Base-by-base conservation (phyloP, 2,888 invertebrate species). In the Temnothorax unifasciatus region DNA sequence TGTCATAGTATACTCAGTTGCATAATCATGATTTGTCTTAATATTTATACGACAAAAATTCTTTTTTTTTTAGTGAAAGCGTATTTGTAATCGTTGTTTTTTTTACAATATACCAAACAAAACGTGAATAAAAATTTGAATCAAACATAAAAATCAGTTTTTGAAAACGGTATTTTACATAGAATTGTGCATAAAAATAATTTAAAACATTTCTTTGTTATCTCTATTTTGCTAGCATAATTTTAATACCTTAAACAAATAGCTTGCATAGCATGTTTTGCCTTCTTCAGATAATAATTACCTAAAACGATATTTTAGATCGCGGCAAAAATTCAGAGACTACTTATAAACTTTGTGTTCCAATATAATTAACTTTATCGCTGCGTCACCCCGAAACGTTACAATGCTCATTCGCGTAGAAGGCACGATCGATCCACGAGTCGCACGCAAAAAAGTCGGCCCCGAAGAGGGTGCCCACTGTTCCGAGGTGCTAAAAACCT, bases 401-500 rank as follows among this genome's bases (percentile, higher is more conserved):
- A 47, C 38, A 38, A 71, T 59, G 59, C 8, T 54, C 47, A 59
- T 61, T 81, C 73, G 73, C 34, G 59, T 38, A 73, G 59, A 73
- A 59, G 79, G 47, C 34, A 81, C 79, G 59, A 81, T 81, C 79
- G 73, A 47, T 79, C 47, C 79, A 79, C 59, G 79, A 47, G 38
- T 59, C 47, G 38, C 50, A 38, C 79, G 79, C 73, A 76, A 74
- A 82, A 82, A 82, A 82, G 21, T 18, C 41, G 63, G 4, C 6
- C 25, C 29, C 52, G 41, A 44, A 59, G 52, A 82, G 74, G 74
- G 47, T 59, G 74, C 59, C 38, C 59, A 59, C 47, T 81, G 86
- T 63, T 75, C 66, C 9, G 52, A 89, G 90, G 90, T 90, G 89
- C 86, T 89, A 90, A 90, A 89, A 90, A 87, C 88, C 57, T 73